phyloP scores from a whole-genome alignment of 2,113 vertebrate species.

The Cyphomyrus discorhynchus region DNA sequence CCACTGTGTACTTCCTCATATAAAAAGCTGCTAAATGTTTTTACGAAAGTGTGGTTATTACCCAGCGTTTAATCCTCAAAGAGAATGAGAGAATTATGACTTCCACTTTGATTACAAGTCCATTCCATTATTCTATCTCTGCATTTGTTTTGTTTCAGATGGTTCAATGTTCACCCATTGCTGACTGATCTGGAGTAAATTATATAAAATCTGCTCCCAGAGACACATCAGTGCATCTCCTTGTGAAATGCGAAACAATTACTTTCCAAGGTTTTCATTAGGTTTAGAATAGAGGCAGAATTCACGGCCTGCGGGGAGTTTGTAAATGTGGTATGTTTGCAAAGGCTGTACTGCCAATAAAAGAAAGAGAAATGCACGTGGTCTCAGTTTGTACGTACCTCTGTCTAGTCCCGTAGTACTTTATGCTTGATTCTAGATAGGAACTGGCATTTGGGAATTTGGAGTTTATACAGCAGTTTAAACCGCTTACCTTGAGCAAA shows the following conservation, averaged over 20 bases:
- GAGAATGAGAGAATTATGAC: background rate
- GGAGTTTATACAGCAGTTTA: background rate
- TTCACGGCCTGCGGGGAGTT: background rate
- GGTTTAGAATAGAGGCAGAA: background rate
- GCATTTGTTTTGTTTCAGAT: background rate
- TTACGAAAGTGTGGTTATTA: background rate
- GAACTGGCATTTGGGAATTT: background rate
- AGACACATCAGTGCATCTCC: background rate
- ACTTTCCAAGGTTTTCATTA: background rate
- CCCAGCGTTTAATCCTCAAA: background rate
- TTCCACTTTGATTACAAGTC: background rate
- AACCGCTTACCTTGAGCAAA: background rate
- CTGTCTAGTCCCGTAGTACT: background rate
- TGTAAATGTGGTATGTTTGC: background rate
- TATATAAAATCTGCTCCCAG: background rate
- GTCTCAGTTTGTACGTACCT: background rate
- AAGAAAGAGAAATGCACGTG: background rate
- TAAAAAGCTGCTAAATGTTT: background rate
- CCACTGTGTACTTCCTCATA: background rate
- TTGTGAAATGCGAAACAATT: background rate
- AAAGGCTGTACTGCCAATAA: background rate
- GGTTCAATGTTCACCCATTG: background rate
- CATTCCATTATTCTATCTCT: background rate
- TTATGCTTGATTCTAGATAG: background rate
- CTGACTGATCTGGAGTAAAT: background rate